phyloP scores from a whole-genome alignment of 2,888 invertebrate species.

The Aromia moschata region DNA sequence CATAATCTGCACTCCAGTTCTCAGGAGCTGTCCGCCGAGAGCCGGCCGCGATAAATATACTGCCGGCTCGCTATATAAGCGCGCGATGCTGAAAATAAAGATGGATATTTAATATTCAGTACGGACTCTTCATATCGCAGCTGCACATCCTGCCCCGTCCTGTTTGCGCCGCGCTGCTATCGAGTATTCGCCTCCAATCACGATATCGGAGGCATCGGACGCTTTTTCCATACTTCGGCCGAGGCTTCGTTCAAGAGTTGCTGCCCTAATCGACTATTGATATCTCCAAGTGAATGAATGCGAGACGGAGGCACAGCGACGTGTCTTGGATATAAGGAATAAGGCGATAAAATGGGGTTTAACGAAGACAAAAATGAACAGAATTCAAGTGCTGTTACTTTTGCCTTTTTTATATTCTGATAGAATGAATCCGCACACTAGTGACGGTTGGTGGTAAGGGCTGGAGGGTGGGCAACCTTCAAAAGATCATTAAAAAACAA shows the following conservation, averaged over 20 bases:
- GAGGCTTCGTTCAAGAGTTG: conserved; percentile 7
- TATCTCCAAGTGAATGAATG: conserved; percentile 25
- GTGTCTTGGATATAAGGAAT: too few species aligned
- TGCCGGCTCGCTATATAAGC: conserved; percentile 37
- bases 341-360: too few species aligned
- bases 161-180: conserved; percentile 24
- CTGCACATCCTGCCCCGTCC: conserved; percentile 38
- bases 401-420: too few species aligned
- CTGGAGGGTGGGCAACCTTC: too few species aligned
- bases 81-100: conserved; percentile 54
- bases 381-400: too few species aligned
- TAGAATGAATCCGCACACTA: too few species aligned
- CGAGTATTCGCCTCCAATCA: conserved; percentile 23
- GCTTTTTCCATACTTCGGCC: conserved; percentile 8
- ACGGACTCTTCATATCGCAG: conserved; percentile 44
- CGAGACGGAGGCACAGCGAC: too few species aligned
- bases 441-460: too few species aligned
- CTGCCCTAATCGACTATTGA: conserved; percentile 25
- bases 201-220: conserved; percentile 10
- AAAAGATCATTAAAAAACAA: too few species aligned
- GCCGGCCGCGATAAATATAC: conserved; percentile 53
- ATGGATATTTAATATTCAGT: conserved; percentile 56
- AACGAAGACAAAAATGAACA: too few species aligned
- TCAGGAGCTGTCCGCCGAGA: conserved; percentile 53
- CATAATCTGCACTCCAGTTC: conserved; percentile 57